Conservation (phyloP, 2,888 invertebrate genomes). For the Spatulosminthurus flaviceps region DNA sequence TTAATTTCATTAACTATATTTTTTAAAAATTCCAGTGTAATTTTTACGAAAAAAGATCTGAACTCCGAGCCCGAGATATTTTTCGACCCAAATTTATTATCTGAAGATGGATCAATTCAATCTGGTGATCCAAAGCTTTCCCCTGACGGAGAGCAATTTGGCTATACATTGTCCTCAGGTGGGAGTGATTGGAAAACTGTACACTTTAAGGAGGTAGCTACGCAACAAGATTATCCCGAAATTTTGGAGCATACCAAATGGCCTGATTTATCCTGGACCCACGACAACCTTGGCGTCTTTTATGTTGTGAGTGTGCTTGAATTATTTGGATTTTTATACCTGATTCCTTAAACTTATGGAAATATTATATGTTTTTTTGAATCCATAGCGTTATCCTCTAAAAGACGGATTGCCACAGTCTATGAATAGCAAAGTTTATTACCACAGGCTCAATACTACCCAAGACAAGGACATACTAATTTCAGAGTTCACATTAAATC, state of each 20-base stretch:
- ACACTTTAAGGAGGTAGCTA: conserved; percentile 32
- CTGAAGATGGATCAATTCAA: background rate
- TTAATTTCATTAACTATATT: conserved; percentile 30
- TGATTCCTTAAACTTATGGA: background rate
- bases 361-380: background rate
- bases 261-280: conserved; percentile 37
- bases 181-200: conserved; percentile 42
- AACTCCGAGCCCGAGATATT: conserved; percentile 66
- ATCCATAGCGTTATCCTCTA: conserved; percentile 34
- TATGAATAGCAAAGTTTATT: conserved; percentile 24
- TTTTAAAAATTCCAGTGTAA: conserved; percentile 66
- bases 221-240: conserved; percentile 31
- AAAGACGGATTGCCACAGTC: background rate
- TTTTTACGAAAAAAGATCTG: conserved; percentile 68
- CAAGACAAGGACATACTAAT: conserved; percentile 24
- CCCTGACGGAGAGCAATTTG: background rate
- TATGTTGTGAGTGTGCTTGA: conserved; percentile 27
- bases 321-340: no score
- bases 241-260: conserved; percentile 59
- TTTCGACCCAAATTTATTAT: conserved; percentile 22
- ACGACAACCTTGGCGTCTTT: conserved; percentile 37
- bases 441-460: conserved; percentile 5
- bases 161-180: background rate
- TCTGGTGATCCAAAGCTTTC: background rate
- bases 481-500: background rate